Evolutionary conservation across 2,888 invertebrate genomes (phyloP), one percentile per base, ranked within the genome.

Genomic region (Meiosimyza platycephala): DNA sequence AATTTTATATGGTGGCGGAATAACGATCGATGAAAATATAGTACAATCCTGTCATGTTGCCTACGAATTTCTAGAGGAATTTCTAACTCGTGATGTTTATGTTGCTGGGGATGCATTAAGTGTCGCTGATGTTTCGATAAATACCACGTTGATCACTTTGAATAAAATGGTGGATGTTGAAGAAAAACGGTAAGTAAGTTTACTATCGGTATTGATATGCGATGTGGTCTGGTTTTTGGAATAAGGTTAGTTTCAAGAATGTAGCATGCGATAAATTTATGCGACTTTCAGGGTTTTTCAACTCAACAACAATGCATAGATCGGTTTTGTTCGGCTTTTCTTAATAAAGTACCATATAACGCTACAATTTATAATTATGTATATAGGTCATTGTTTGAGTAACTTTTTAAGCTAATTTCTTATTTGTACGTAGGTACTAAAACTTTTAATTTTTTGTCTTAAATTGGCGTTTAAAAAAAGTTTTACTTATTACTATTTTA

Each of bases 121-220:
- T 9, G 72, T 80, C 16, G 89, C 89, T 5, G 90, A 89, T 79
- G 81, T 88, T 50, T 83, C 84, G 9, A 80, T 88, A 68, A 83
- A 87, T 33, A 81, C 88, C 5, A 79, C 83, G 0, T 70, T 84
- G 3, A 80, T 84, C 15, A 79, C 81, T 3, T 69, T 83, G n/a
- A 78, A 82, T 65, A 79, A 82, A 66, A 62, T 84, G 15, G 80
- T 84, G 47, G 76, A 80, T 28, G 76, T 83, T 55, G 80, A 84
- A 47, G 72, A 64, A 48, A 55, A 22, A 47, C 71, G 71, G 78
- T 78, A 72, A 12, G 12, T 60, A 28, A 52, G 51, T 18, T 33
- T 51, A 6, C 18, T 15, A 5, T 47, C 4, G 9, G 40, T 40
- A 9, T 40, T 9, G 40, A 28, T 28, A 28, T 28, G 28, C 28